Evolutionary conservation across 2,888 invertebrate species (phyloP), one percentile per base, ranked within the genome.

Genomic region (Macrosiphum euphorbiae): DNA sequence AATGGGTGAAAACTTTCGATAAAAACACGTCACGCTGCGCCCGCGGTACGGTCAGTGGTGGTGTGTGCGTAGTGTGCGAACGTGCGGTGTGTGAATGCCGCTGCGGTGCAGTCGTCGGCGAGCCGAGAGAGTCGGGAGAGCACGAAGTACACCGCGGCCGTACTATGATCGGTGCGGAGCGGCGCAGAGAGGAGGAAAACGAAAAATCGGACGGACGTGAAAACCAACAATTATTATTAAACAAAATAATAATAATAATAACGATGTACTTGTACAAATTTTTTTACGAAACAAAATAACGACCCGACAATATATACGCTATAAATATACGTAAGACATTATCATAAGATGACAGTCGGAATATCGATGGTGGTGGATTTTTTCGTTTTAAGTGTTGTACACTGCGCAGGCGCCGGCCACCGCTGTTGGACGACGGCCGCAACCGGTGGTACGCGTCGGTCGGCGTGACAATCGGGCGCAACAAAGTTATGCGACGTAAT

Each of bases 1-100:
- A 90, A 86, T 61, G 90, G 86, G 58, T 93, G 85, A 94, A 90
- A 94, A 94, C 93, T 94, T 94, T 94, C 93, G 93, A 94, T 94
- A 94, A 94, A 93, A 94, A 90, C 93, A 44, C 93, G 93, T 90
- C 58, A 86, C 93, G 90, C 87, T 50, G 61, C 50, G 47, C 61
- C 89, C 35, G 86, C 90, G 93, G 86, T 61, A 84, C 84, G 90
- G 84, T 61, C 84, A 67, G 93, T 44, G 41, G 86, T 52, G 91
- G 52, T 41, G 91, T n/a, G 90, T n/a, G 90, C 78, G 90, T 50
- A 20, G 44, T 61, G 44, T 61, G 44, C 55, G 52, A 26, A 47
- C 24, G 90, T 13, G n/a, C 26, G 26, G 44, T 13, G 35, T 20
- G 67, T 41, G 91, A 50, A 35, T 28, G 85, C 85, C 58, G 24